Evolutionary conservation across 1,140 invertebrate species (phyloP), one percentile per base, ranked within the genome.

Genomic region (Zaprionus ghesquierei): DNA sequence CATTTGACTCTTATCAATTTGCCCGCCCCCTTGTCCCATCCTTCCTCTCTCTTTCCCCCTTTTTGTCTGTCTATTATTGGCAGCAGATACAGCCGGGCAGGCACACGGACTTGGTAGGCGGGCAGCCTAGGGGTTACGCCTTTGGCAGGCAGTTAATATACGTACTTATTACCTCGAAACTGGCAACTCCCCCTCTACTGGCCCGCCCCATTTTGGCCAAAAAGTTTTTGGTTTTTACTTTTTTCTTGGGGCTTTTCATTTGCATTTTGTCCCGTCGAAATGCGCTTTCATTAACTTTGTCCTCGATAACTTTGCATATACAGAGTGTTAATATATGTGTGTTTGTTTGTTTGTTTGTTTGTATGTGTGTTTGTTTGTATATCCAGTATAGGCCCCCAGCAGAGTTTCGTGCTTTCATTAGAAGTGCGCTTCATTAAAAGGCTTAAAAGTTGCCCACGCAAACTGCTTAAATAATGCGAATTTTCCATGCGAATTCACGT

Each of bases 201-300:
- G 20, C 46, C 5, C 60, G 20, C 46, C 8, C 46, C 31, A 18
- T 13, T 12, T 23, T 41, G 18, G 35, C 12, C 22, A 31, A 75
- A 74, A 75, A 49, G 55, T 82, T 80, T 66, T 25, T 46, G 41
- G 38, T 27, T 38, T 29, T 63, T 18, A 35, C 2, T 31, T 29
- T 35, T 68, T 13, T 41, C 51, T n/a, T 51, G 41, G 22, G 9
- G 18, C 27, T 81, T 77, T 74, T 50, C 53, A 23, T 72, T 49
- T 84, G 77, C 77, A 81, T 81, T 58, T 35, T 25, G 33, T n/a
- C 46, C 35, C 35, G n/a, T 41, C 8, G 35, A 41, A 41, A n/a
- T n/a, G 44, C 75, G 56, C 33, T 77, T 86, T 81, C 78, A 85
- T 86, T 81, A 85, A 85, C 74, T 85, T 86, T 66, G 69, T 69